These are phyloP conservation scores for Scaptomyza flava DNA, from an alignment of 2,888 invertebrate genomes.

Conservation along the genomic window DNA sequence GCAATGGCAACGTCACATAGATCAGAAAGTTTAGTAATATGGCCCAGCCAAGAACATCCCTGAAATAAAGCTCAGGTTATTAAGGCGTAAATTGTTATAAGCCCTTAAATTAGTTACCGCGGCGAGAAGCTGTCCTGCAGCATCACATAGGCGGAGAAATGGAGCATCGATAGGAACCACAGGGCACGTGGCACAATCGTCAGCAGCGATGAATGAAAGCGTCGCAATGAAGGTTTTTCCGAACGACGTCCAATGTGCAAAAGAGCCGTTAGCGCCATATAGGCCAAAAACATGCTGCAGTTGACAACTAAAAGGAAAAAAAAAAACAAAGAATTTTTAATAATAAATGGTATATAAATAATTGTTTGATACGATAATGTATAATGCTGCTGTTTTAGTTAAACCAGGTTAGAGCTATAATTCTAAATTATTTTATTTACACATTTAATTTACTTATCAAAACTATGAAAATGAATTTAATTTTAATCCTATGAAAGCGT, in stretches of 20 bases:
- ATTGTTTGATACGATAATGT: too few species aligned
- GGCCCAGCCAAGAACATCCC: conserved; percentile 90
- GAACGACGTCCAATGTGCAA: conserved; percentile 66
- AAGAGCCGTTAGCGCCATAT: conserved; percentile 58
- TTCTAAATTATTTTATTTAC: too few species aligned
- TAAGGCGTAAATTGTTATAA: background rate
- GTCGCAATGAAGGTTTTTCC: conserved; percentile 49
- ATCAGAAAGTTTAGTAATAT: conserved; percentile 89
- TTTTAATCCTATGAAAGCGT: too few species aligned
- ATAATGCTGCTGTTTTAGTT: too few species aligned
- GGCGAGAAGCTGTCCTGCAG: conserved; percentile 86
- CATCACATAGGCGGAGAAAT: conserved; percentile 87
- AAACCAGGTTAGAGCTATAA: too few species aligned
- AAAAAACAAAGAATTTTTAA: background rate
- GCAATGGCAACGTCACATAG: conserved; percentile 90
- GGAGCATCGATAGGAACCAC: conserved; percentile 87
- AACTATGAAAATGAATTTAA: too few species aligned
- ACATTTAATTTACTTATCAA: too few species aligned
- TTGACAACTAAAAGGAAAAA: conserved; percentile 46
- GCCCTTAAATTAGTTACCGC: conserved; percentile 66
- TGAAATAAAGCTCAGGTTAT: conserved; percentile 43
- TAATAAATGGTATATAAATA: background rate
- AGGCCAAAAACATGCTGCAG: conserved; percentile 60
- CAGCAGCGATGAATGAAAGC: conserved; percentile 61
- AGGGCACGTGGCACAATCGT: conserved; percentile 66